Conservation (phyloP, 2,797 vertebrate species). For the Macrochelys suwanniensis region DNA sequence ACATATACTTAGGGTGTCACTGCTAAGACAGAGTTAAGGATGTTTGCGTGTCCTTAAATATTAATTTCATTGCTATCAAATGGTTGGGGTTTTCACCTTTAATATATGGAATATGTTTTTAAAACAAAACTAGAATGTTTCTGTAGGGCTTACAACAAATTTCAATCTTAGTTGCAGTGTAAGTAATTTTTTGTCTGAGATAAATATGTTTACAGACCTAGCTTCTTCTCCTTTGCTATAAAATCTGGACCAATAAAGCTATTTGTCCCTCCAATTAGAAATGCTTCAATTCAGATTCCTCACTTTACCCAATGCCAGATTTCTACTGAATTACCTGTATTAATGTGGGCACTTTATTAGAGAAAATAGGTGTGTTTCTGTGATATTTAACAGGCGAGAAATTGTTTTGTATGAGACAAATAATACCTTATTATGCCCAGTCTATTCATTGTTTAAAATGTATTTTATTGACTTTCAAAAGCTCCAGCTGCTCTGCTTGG, state of each 20-base stretch:
- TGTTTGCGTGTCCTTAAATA: not conserved
- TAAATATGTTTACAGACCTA: not conserved
- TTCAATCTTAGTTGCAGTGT: slow-evolving; percentile 25
- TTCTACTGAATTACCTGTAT: slow-evolving; percentile 9
- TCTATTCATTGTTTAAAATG: slow-evolving; percentile 5
- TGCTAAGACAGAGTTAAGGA: not conserved
- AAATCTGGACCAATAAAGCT: slow-evolving; percentile 28
- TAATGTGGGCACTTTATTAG: slow-evolving; percentile 10
- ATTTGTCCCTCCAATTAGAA: slow-evolving; percentile 14
- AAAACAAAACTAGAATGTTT: not conserved
- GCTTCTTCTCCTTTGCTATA: not conserved
- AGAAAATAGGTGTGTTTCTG: not conserved
- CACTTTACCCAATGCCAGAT: slow-evolving; percentile 2
- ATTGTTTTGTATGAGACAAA: slow-evolving; percentile 14
- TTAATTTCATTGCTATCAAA: slow-evolving; percentile 12
- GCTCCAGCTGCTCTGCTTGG: too few species aligned
- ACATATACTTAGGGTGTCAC: not conserved
- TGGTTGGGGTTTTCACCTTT: slow-evolving; percentile 1
- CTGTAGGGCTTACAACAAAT: not conserved
- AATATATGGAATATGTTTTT: slow-evolving; percentile 26
- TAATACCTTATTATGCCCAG: not conserved
- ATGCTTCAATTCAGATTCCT: not conserved
- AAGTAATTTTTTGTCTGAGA: slow-evolving; percentile 30
- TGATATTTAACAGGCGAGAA: slow-evolving; percentile 15
- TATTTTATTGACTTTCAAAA: slow-evolving; percentile 14